Evolutionary conservation across 2,888 invertebrate genomes (phyloP).

Genomic region (Cyclophora punctaria): DNA sequence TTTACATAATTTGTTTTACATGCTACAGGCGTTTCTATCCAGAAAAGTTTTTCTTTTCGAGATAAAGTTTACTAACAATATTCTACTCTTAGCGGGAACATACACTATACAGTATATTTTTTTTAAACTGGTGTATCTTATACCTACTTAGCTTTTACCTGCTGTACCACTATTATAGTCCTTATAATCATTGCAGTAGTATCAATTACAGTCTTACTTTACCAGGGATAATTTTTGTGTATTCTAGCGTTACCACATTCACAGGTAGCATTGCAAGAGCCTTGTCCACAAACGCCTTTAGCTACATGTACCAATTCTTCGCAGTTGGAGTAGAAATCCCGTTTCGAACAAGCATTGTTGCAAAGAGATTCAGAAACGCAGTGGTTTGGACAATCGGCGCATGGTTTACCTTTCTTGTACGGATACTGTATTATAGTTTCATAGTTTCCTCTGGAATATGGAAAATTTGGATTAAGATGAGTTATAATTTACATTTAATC

Average conservation of each 20-base stretch:
- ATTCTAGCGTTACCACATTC: conserved; percentile 75
- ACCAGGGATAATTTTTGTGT: conserved; percentile 46
- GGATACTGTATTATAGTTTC: conserved; percentile 77
- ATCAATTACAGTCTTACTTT: conserved; percentile 4
- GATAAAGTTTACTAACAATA: too few species aligned
- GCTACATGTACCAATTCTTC: conserved; percentile 69
- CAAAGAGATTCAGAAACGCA: conserved; percentile 81
- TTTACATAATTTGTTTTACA: too few species aligned
- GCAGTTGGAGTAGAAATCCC: conserved; percentile 84
- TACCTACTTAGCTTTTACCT: too few species aligned
- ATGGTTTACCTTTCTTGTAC: conserved; percentile 79
- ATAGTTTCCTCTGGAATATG: conserved; percentile 79
- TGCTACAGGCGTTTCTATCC: too few species aligned
- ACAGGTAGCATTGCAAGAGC: conserved; percentile 84
- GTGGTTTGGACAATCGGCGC: conserved; percentile 77
- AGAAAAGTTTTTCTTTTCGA: too few species aligned
- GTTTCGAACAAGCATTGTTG: conserved; percentile 80
- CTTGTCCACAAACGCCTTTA: conserved; percentile 53
- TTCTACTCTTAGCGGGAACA: too few species aligned
- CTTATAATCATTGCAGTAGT: too few species aligned
- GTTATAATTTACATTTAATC: too few species aligned
- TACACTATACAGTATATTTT: too few species aligned
- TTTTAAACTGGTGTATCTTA: too few species aligned
- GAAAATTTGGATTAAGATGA: too few species aligned
- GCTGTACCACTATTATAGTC: too few species aligned